Conservation (phyloP, 2,797 vertebrate species). For the Selene dorsalis region DNA sequence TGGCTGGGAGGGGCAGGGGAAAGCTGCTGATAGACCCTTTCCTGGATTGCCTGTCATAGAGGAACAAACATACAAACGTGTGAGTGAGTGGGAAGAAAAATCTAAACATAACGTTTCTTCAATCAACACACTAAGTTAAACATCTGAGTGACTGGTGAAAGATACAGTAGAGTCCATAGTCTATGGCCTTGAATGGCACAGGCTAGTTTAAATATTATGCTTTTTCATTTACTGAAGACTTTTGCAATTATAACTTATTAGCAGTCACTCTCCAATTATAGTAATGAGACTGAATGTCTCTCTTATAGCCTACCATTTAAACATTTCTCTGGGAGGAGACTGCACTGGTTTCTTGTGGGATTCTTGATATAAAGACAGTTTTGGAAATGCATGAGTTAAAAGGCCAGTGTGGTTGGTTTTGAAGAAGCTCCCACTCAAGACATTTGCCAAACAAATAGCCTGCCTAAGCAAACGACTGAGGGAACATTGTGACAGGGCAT, state of each 20-base stretch:
- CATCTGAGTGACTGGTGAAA: conserved; percentile 4
- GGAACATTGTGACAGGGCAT: neutral
- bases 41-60: conserved; percentile 27
- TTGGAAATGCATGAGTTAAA: conserved; percentile 8
- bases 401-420: neutral
- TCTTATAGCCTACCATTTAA: neutral
- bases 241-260: neutral
- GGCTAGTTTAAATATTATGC: neutral
- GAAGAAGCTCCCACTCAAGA: conserved; percentile 8
- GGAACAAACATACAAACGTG: conserved; percentile 21
- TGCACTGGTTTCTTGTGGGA: neutral
- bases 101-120: neutral
- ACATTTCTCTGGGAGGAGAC: neutral
- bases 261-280: neutral
- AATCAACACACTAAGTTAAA: conserved; percentile 23
- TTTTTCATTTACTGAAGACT: neutral
- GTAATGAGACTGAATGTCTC: neutral
- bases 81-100: conserved; percentile 9
- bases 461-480: neutral
- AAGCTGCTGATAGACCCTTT: conserved; percentile 45
- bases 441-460: conserved; percentile 38
- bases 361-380: neutral
- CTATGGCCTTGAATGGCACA: neutral
- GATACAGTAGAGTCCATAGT: neutral
- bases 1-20: conserved; percentile 54